Conservation (phyloP, 2,113 vertebrate species). For the Oncorhynchus gorbuscha region DNA sequence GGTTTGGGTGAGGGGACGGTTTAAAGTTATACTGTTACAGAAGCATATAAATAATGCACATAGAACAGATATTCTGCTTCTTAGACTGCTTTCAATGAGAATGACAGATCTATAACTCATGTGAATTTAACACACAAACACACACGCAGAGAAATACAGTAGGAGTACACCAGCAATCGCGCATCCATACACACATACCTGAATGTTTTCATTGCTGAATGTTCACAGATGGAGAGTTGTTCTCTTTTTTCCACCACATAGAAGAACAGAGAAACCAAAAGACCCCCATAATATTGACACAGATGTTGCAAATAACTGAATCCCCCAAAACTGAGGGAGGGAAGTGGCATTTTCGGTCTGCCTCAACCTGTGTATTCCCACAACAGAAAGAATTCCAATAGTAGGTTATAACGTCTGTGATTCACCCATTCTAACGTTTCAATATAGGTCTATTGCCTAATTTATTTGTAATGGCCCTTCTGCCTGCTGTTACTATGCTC, state of each 20-base stretch:
- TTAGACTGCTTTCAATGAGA: too few relatives aligned
- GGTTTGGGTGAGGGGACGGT: too few relatives aligned
- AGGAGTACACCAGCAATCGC: neutral
- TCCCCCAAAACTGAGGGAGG: constrained; percentile 46
- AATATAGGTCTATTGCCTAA: constrained; percentile 19
- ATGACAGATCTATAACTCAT: too few relatives aligned
- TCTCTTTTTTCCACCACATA: constrained; percentile 52
- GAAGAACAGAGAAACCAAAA: constrained; percentile 59
- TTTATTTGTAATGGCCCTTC: constrained; percentile 42
- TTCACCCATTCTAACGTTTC: constrained; percentile 36
- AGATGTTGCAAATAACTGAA: constrained; percentile 71
- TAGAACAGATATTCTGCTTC: too few relatives aligned
- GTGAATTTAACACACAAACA: neutral
- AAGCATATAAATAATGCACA: too few relatives aligned
- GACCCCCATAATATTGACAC: constrained; percentile 77
- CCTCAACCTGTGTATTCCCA: constrained; percentile 36
- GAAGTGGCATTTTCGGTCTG: constrained; percentile 28
- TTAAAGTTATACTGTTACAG: too few relatives aligned
- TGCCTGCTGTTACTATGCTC: constrained; percentile 48
- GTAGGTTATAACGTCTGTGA: neutral
- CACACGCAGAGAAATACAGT: constrained; percentile 6
- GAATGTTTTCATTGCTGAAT: constrained; percentile 74
- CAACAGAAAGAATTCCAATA: constrained; percentile 36
- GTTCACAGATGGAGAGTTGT: constrained; percentile 67
- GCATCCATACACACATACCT: constrained; percentile 47